These are phyloP conservation scores for Drosophila kikkawai DNA, from an alignment of 1,140 invertebrate species.

Conservation along the genomic window DNA sequence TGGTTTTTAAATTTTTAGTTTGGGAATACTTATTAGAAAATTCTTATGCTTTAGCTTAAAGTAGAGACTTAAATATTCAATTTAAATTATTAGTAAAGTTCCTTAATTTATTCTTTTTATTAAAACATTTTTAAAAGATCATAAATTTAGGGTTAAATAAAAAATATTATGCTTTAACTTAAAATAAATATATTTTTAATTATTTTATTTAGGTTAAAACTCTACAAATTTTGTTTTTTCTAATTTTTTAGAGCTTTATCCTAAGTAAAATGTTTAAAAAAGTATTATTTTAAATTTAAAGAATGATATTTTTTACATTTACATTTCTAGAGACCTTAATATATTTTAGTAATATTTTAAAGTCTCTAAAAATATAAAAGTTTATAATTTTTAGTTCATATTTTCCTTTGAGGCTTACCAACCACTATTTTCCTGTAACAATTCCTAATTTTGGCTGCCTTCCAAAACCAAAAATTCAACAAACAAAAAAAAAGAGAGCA, in stretches of 20 bases:
- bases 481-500: neutral
- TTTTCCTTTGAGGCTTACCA: neutral
- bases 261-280: too few species aligned
- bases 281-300: too few species aligned
- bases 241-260: neutral
- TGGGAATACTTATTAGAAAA: fast-evolving
- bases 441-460: slow-evolving; percentile 8
- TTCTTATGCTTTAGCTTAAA: neutral
- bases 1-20: neutral
- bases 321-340: too few species aligned
- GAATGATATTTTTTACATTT: too few species aligned
- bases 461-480: neutral
- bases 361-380: neutral
- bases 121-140: too few species aligned
- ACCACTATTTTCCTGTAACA: slow-evolving; percentile 11
- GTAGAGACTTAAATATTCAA: neutral
- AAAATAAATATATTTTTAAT: neutral
- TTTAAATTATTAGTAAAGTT: neutral
- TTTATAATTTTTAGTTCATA: neutral
- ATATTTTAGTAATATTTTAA: too few species aligned
- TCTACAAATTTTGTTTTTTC: neutral
- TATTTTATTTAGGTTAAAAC: neutral
- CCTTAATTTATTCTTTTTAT: too few species aligned
- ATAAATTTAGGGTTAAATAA: too few species aligned
- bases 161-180: neutral